Conservation (phyloP, 2,888 invertebrate species). For the Mesorhabditis spiculigera region DNA sequence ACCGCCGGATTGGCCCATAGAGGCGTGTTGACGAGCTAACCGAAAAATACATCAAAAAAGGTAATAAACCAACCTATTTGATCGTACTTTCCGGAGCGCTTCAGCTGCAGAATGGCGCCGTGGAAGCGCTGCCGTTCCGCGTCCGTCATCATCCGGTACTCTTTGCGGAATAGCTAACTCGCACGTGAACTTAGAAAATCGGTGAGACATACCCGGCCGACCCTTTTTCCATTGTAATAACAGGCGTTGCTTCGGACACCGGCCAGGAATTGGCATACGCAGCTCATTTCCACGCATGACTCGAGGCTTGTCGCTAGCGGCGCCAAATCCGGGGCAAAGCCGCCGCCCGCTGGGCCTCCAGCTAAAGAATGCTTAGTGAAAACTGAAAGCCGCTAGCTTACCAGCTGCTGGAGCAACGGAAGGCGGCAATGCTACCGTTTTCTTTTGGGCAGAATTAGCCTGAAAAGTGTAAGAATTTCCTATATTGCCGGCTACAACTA, state of each 20-base stretch:
- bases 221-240: neutral
- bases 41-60: neutral
- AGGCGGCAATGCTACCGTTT: constrained; percentile 44
- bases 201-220: neutral
- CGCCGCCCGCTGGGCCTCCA: constrained; percentile 17
- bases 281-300: constrained; percentile 54
- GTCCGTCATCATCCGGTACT: constrained; percentile 53
- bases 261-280: constrained; percentile 50
- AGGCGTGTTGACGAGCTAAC: constrained; percentile 39
- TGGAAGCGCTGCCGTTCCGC: constrained; percentile 45
- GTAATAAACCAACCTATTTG: constrained; percentile 13
- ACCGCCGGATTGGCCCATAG: constrained; percentile 41
- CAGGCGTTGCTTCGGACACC: constrained; percentile 18
- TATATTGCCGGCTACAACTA: no score
- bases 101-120: constrained; percentile 24
- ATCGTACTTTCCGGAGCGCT: constrained; percentile 35
- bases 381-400: no score
- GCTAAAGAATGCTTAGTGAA: constrained; percentile 11
- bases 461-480: constrained; percentile 6
- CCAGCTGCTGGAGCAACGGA: constrained; percentile 14
- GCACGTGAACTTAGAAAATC: neutral
- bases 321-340: constrained; percentile 46
- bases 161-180: constrained; percentile 23
- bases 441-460: constrained; percentile 30
- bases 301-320: constrained; percentile 47